phyloP scores from a whole-genome alignment of 2,888 invertebrate species.

The Lathronympha strigana region DNA sequence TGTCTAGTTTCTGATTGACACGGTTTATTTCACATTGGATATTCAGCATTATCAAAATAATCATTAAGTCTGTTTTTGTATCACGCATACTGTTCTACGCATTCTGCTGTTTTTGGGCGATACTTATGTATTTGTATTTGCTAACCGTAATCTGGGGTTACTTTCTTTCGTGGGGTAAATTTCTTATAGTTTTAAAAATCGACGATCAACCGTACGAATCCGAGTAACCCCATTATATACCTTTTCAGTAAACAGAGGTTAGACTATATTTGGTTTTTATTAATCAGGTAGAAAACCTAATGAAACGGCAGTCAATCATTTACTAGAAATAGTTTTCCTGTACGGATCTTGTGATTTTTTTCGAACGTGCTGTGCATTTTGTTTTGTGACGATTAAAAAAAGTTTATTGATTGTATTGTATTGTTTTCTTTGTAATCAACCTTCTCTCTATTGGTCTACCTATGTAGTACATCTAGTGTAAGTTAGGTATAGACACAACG shows the following conservation, averaged over 20 bases:
- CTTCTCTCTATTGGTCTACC: no score
- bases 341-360: constrained; percentile 50
- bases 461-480: no score
- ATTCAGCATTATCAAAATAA: neutral
- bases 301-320: neutral
- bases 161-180: no score
- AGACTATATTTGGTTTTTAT: neutral
- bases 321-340: neutral
- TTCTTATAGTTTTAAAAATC: neutral
- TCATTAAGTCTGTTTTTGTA: no score
- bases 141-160: no score
- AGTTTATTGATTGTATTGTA: constrained; percentile 44
- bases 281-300: neutral
- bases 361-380: constrained; percentile 55
- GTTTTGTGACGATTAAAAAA: constrained; percentile 55
- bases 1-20: constrained; percentile 1
- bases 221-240: no score
- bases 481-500: no score
- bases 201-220: no score
- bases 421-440: constrained; percentile 29
- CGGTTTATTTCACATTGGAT: neutral
- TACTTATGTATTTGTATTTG: no score
- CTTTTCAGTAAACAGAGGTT: no score
- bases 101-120: no score
- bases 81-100: no score